Evolutionary conservation across 2,888 invertebrate genomes (phyloP).

Genomic region (Notocelia uddmanniana): DNA sequence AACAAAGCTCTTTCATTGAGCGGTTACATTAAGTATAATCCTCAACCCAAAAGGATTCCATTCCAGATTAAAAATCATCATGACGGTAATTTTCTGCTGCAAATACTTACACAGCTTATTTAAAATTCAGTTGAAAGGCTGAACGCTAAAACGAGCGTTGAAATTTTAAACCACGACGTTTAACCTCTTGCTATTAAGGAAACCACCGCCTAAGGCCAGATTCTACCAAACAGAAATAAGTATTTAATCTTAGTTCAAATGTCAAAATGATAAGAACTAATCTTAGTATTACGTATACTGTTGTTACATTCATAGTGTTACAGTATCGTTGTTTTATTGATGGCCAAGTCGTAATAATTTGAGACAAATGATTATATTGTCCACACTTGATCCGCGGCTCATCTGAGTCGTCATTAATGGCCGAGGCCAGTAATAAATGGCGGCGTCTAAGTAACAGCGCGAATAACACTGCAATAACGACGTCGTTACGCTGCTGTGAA

Average conservation of each 20-base stretch:
- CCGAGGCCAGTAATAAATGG: slow-evolving; percentile 51
- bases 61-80: slow-evolving; percentile 27
- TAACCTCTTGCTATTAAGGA: slow-evolving; percentile 19
- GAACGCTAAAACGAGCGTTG: slow-evolving; percentile 18
- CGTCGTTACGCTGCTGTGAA: slow-evolving; percentile 57
- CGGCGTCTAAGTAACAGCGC: slow-evolving; percentile 48
- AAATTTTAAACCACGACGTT: slow-evolving; percentile 27
- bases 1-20: slow-evolving; percentile 1
- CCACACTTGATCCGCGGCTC: slow-evolving; percentile 37
- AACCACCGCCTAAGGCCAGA: not conserved
- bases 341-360: slow-evolving; percentile 1
- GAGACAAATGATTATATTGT: slow-evolving; percentile 11
- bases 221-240: not conserved
- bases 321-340: not conserved
- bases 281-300: too few relatives aligned
- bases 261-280: not conserved
- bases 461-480: slow-evolving; percentile 52
- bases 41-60: slow-evolving; percentile 29
- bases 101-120: slow-evolving; percentile 30
- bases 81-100: slow-evolving; percentile 15
- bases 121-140: slow-evolving; percentile 30
- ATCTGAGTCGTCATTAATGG: slow-evolving; percentile 49
- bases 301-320: not conserved
- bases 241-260: not conserved
- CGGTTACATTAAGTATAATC: slow-evolving; percentile 30